Conservation (phyloP, 2,888 invertebrate species). For the Brachypalpus laphriformis region DNA sequence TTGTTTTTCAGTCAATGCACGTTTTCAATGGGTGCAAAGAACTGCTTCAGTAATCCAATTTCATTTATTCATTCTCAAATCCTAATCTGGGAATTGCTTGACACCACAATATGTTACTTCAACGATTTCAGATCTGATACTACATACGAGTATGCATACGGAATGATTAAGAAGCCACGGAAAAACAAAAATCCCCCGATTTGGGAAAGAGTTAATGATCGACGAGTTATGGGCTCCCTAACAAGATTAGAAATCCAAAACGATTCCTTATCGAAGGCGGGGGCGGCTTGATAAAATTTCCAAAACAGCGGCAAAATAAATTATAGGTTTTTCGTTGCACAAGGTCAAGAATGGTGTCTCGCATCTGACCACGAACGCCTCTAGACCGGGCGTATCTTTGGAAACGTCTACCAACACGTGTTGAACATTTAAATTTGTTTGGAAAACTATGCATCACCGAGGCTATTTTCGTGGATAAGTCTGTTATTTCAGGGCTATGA, state of each 20-base stretch:
- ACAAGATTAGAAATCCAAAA: slow-evolving; percentile 19
- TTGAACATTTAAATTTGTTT: slow-evolving; percentile 58
- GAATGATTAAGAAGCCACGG: slow-evolving; percentile 16
- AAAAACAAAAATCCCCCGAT: background rate
- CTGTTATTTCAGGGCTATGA: slow-evolving; percentile 44
- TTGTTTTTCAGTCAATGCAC: slow-evolving; percentile 16
- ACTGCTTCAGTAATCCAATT: background rate
- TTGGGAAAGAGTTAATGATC: slow-evolving; percentile 8
- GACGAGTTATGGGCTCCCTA: slow-evolving; percentile 8
- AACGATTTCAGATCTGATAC: slow-evolving; percentile 25
- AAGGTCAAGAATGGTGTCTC: slow-evolving; percentile 48
- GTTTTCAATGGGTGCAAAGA: background rate
- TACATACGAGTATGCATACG: background rate
- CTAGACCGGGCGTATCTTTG: background rate
- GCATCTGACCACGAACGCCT: slow-evolving; percentile 4
- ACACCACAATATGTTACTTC: slow-evolving; percentile 10
- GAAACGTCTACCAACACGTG: slow-evolving; percentile 50
- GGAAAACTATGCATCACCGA: slow-evolving; percentile 26
- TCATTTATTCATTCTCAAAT: slow-evolving; percentile 9
- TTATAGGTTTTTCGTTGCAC: slow-evolving; percentile 38
- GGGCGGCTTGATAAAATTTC: slow-evolving; percentile 19
- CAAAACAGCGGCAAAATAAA: slow-evolving; percentile 14
- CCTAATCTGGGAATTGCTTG: slow-evolving; percentile 20
- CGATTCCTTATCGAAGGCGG: slow-evolving; percentile 20
- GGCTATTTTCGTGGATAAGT: slow-evolving; percentile 26